Evolutionary conservation across 2,797 vertebrate species (phyloP).

Genomic region (Scyliorhinus canicula): DNA sequence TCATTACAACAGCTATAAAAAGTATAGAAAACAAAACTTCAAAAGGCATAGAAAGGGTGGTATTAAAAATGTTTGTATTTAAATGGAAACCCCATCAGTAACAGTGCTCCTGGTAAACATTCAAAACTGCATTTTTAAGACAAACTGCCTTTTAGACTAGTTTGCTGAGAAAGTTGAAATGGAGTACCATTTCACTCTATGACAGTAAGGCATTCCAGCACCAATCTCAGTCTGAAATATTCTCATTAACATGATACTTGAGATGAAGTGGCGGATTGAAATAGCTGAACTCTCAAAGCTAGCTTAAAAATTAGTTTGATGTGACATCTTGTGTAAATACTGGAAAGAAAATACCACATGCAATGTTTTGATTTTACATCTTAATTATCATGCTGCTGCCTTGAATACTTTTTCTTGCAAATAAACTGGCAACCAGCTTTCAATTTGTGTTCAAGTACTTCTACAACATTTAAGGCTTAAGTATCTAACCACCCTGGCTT

Average conservation of each 20-base stretch:
- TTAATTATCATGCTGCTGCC: background rate
- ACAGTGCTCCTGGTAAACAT: background rate
- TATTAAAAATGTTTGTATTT: slow-evolving; percentile 50
- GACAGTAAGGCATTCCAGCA: slow-evolving; percentile 23
- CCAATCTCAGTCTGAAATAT: background rate
- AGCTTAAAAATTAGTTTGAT: slow-evolving; percentile 1
- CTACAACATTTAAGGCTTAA: slow-evolving; percentile 22
- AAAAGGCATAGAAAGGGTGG: slow-evolving; percentile 59
- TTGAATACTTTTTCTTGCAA: slow-evolving; percentile 21
- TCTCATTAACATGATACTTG: slow-evolving; percentile 22
- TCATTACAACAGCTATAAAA: slow-evolving; percentile 17
- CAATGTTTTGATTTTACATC: slow-evolving; percentile 10
- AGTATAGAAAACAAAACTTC: slow-evolving; percentile 47
- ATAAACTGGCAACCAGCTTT: slow-evolving; percentile 20
- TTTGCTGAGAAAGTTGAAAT: slow-evolving; percentile 24
- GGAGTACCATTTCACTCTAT: background rate
- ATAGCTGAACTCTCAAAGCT: background rate
- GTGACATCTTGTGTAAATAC: background rate
- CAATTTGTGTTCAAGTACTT: background rate
- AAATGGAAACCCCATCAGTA: slow-evolving; percentile 22
- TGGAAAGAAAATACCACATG: slow-evolving; percentile 6
- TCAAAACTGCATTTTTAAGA: slow-evolving; percentile 7
- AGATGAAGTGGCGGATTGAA: slow-evolving; percentile 3
- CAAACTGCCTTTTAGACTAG: slow-evolving; percentile 29
- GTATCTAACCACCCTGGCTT: background rate